Percentiles rank a stretch among this genome's conserved stretches.
These are phyloP conservation scores for Enteromius afrohamiltoni DNA, from an alignment of 2,797 vertebrate genomes.

Conservation along the genomic window DNA sequence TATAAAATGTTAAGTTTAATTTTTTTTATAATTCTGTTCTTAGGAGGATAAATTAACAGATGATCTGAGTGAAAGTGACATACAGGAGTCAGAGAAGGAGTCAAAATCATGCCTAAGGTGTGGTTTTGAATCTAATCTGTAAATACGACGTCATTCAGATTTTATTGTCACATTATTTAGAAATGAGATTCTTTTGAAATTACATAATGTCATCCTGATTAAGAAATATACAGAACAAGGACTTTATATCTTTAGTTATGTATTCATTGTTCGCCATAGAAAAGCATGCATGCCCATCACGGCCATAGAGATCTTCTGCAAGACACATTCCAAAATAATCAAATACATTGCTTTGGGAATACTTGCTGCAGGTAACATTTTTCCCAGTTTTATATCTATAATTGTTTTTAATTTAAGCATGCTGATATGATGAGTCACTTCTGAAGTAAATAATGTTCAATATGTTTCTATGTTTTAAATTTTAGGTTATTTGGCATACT, in stretches of 20 bases:
- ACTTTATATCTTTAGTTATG: background rate
- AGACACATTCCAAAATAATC: constrained; percentile 73
- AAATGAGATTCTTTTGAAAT: background rate
- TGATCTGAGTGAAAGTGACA: constrained; percentile 33
- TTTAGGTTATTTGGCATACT: constrained; percentile 86
- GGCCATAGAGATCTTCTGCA: constrained; percentile 75
- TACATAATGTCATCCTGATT: background rate
- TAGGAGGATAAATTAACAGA: constrained; percentile 66
- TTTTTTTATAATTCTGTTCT: constrained; percentile 4
- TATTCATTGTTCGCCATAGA: constrained; percentile 70
- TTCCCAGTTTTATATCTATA: background rate
- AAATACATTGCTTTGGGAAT: constrained; percentile 74
- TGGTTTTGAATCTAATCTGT: constrained; percentile 45
- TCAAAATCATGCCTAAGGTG: constrained; percentile 73
- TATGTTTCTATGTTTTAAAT: constrained; percentile 29
- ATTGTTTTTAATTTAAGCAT: background rate
- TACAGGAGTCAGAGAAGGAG: constrained; percentile 48
- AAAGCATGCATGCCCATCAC: constrained; percentile 70
- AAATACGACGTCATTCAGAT: background rate
- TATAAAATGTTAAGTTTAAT: background rate
- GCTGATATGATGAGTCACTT: background rate
- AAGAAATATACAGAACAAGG: background rate
- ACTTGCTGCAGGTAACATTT: constrained; percentile 82
- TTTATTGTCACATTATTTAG: constrained; percentile 14
- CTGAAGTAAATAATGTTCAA: background rate